Base-by-base conservation (phyloP, 2,888 invertebrate species). In the Crepidodera aurea region DNA sequence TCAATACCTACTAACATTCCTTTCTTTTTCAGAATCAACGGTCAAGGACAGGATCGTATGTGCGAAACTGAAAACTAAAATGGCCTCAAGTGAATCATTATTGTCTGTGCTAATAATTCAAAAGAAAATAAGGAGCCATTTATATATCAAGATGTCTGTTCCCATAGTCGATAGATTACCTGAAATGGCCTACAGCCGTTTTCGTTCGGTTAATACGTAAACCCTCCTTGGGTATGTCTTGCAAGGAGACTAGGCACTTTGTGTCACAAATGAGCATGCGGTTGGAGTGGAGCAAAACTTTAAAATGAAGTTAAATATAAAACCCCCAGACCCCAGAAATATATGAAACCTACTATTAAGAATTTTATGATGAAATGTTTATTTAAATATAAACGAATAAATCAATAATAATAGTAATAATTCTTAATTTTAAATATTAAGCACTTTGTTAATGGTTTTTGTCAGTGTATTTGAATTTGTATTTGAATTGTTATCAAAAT, bases 21-120 rank as follows among this genome's bases (percentile, higher is more conserved):
- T 56, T 56, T 56, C 46, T 56, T 56, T 56, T 56, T 12, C 56
- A 56, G 56, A 46, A 8, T 56, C 25, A 56, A 32, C 56, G 44
- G 19, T 13, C 34, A 19, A 13, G 22, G 25, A 16, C 10, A 6
- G 42, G 42, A 42, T 44, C 3, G 12, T 18, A 2, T 29, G 44
- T 46, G 32, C 15, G 32, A 54, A 29, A 18, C 8, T 16, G 13
- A 2, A 40, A 16, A 25, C 1, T 42, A 34, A 46, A 56, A 56
- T 46, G 56, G 34, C 34, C 19, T 15, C 34, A 18, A 32, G 46
- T 46, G 10, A 19, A 34, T 56, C 56, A 56, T 22, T 56, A 56
- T 46, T 22, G 25, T 44, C 32, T 32, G 46, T 15, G 32, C 15
- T 37, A 46, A 40, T 40, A 27, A 32, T 19, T 46, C 22, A 46